Base-by-base conservation (phyloP, 2,797 vertebrate genomes). In the Argyrosomus regius region DNA sequence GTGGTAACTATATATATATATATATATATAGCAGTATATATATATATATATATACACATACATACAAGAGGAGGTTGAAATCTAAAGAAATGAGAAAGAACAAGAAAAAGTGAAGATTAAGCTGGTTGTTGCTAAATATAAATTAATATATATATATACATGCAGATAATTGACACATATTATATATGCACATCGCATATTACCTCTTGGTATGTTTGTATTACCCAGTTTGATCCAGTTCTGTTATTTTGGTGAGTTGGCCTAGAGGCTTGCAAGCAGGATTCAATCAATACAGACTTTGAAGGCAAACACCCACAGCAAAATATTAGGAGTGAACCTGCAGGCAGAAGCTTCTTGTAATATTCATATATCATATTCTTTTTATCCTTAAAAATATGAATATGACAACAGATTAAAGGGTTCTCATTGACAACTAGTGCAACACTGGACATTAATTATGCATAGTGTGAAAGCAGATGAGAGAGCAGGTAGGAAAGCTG, bases 211-310 rank as follows among this genome's bases (percentile, higher is more conserved):
- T 41, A 3, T 75, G 65, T 67, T 35, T 3, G 5, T 4, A 13
- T 11, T 5, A 6, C 6, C 10, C n/a, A 53, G 5, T 75, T n/a
- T 76, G 45, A 69, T 72, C 39, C 62, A 75, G 50, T 14, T 41
- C n/a, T 72, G 45, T 35, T 52, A 12, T n/a, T 16, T 14, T 35
- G 59, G 5, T 65, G 53, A 43, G 28, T 61, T 46, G 28, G 28
- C 53, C 52, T 46, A 58, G 41, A 72, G 68, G 74, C 52, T 59
- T 26, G 45, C 22, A 69, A 69, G 24, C 63, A 60, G 14, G 58
- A 53, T 63, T 72, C 53, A 61, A 64, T 73, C 82, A 76, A 61
- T 73, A 59, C 3, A 46, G 5, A 5, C 75, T 54, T 46, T 58
- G 24, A 69, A 53, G 45, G 52, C 18, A 43, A 46, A 45, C 18